These are phyloP conservation scores for Petaurus breviceps DNA, from an alignment of 2,113 vertebrate genomes.

Conservation along the genomic window DNA sequence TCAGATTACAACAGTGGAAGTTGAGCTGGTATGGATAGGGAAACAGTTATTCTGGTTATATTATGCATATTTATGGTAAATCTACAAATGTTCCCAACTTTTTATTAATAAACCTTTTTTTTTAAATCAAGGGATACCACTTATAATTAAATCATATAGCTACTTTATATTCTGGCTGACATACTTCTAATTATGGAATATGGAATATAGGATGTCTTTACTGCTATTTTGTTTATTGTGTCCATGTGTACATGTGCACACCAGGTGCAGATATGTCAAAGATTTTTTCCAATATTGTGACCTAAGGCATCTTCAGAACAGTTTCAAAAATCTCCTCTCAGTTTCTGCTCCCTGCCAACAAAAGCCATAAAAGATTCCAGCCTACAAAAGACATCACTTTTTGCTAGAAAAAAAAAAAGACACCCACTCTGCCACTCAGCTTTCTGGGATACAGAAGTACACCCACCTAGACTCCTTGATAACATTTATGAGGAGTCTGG, in stretches of 20 bases:
- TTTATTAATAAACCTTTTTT: constrained; percentile 60
- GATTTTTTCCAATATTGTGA: constrained; percentile 44
- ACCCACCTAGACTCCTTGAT: constrained; percentile 60
- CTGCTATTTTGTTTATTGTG: constrained; percentile 35
- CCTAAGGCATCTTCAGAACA: not conserved
- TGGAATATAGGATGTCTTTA: not conserved
- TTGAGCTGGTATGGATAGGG: not conserved
- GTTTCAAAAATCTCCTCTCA: constrained; percentile 2
- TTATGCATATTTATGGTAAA: not conserved
- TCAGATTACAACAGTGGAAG: not conserved
- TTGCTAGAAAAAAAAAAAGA: constrained; percentile 62
- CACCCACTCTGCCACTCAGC: constrained; percentile 12
- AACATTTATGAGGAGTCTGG: constrained; percentile 62
- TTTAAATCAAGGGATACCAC: constrained; percentile 47
- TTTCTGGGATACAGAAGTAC: constrained; percentile 66
- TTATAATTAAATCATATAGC: constrained; percentile 37
- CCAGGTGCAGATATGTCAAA: constrained; percentile 4
- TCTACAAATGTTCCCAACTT: constrained; percentile 44
- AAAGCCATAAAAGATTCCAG: constrained; percentile 65
- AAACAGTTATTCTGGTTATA: not conserved
- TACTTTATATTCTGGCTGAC: constrained; percentile 32
- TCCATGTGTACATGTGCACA: not conserved
- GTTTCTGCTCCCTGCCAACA: constrained; percentile 60
- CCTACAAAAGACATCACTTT: constrained; percentile 51
- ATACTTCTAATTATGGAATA: constrained; percentile 37